Evolutionary conservation across 2,113 vertebrate genomes (phyloP).

Genomic region (Alectura lathami): DNA sequence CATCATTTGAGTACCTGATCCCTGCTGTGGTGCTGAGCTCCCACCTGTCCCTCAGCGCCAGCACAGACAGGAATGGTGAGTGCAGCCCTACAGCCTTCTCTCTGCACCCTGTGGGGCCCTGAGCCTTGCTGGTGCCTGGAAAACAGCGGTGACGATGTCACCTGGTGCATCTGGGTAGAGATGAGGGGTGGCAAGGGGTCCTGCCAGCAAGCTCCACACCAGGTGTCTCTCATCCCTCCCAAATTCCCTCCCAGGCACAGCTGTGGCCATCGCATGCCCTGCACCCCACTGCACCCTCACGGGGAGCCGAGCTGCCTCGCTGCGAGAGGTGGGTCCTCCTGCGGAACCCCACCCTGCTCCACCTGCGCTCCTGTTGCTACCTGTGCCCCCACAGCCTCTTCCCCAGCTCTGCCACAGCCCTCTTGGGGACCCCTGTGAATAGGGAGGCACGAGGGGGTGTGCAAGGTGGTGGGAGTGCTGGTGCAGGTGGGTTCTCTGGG

Average conservation of each 20-base stretch:
- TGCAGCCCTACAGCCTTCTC: not conserved
- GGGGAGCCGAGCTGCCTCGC: not conserved
- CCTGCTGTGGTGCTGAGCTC: conserved; percentile 80
- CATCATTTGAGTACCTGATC: conserved; percentile 83
- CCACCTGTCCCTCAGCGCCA: conserved; percentile 17
- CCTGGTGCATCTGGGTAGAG: not conserved
- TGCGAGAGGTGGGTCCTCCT: conserved; percentile 46
- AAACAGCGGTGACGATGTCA: not conserved
- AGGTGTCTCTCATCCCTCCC: not conserved
- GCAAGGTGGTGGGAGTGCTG: not conserved
- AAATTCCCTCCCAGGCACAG: conserved; percentile 40
- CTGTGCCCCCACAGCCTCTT: not conserved
- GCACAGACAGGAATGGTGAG: conserved; percentile 74
- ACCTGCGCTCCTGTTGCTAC: not conserved
- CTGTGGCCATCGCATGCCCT: not conserved
- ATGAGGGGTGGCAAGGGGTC: not conserved
- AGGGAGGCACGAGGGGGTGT: not conserved
- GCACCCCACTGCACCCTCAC: not conserved
- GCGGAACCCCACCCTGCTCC: accelerated
- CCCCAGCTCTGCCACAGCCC: not conserved
- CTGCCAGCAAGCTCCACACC: not conserved
- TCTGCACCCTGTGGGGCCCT: accelerated
- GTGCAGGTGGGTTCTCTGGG: not conserved
- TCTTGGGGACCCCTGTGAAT: not conserved
- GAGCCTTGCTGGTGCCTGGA: not conserved